Percentiles rank a stretch among this genome's conserved stretches.
These are phyloP conservation scores for Tringa solitaria DNA, from an alignment of 2,113 vertebrate genomes.

Conservation along the genomic window DNA sequence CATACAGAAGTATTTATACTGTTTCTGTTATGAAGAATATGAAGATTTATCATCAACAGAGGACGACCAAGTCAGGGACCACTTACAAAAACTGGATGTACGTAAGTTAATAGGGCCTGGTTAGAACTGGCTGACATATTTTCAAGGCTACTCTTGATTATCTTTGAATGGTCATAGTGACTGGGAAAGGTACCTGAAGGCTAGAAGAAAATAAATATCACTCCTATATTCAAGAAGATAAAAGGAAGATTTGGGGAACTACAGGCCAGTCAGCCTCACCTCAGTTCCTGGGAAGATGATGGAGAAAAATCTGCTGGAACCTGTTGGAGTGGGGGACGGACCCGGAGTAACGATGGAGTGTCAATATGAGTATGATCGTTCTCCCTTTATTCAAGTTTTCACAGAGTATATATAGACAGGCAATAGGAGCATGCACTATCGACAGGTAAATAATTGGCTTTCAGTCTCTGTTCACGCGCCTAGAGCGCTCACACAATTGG, in stretches of 20 bases:
- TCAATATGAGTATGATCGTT: no score
- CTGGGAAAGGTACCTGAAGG: background rate
- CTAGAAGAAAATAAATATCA: background rate
- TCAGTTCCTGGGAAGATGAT: background rate
- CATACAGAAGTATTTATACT: background rate
- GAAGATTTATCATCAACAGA: background rate
- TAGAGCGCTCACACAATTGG: no score
- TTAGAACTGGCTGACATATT: background rate
- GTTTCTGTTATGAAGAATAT: background rate
- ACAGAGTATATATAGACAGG: no score
- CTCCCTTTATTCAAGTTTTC: no score
- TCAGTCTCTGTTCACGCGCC: no score
- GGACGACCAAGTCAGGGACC: background rate
- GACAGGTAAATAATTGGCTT: no score
- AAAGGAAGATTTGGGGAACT: background rate
- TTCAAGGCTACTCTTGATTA: background rate
- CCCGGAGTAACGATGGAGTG: no score
- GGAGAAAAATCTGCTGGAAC: background rate
- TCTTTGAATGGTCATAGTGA: background rate
- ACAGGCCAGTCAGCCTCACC: background rate
- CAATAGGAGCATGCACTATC: no score
- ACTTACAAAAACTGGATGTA: background rate
- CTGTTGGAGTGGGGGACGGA: no score
- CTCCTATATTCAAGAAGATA: background rate
- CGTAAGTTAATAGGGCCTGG: accelerated